Base-by-base conservation (phyloP, 2,113 vertebrate genomes). In the Dendrocopos noguchii region DNA sequence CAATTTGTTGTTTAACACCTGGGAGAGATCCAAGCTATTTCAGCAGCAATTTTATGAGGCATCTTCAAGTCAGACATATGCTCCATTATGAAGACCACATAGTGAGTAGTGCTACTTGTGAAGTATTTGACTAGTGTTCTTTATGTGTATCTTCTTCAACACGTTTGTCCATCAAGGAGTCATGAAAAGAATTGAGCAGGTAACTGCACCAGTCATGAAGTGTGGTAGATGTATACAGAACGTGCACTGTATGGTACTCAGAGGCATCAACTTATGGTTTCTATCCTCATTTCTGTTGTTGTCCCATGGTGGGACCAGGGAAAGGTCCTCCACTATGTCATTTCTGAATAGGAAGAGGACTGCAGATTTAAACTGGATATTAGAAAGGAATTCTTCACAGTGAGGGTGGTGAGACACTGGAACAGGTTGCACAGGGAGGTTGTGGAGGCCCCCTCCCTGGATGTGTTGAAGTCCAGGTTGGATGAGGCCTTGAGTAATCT, bases 11-110 rank as follows among this genome's bases (percentile, higher is more conserved):
- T 79, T 95, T 97, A 87, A 84, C 90, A 80, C 81, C 95, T 61
- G 93, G 77, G 76, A 97, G 91, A 86, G 91, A 94, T 56, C 21
- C 84, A 76, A 74, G 84, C 70, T 95, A 68, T 72, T 93, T 96
- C 77, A 94, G 25, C 71, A 96, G 93, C 87, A 96, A 93, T 94
- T 96, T 97, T 90, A 93, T 96, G 80, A 96, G 91, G 88, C 96
- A 97, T 91, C 85, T 97, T 88, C 93, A 97, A 83, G 82, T 92
- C 47, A 93, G 70, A 74, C 95, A 96, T 46, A 93, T 83, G 52
- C 77, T 96, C 73, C 93, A 87, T 91, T 97, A 94, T 47, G 94
- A 97, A 53, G 95, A 97, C 72, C 96, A 97, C 73, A 56, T 96
- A 91, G 94, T 96, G 77, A 97, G 96, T 96, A 95, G 80, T 76